These are phyloP conservation scores for Glandiceps talaboti DNA, from an alignment of 53 echinoderm and acorn worm genomes.

Conservation along the genomic window DNA sequence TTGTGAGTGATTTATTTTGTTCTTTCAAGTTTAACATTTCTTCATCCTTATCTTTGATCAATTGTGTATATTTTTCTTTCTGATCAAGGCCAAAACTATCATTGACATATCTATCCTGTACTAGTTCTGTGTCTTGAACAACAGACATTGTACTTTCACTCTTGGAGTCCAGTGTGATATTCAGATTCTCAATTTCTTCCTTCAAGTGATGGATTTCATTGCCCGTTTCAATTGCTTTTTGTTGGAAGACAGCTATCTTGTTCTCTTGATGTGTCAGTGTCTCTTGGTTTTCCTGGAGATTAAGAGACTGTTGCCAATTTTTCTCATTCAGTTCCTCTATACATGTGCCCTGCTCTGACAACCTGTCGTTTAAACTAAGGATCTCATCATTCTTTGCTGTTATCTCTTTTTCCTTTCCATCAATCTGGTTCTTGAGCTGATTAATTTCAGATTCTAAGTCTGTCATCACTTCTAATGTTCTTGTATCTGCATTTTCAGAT, in stretches of 20 bases:
- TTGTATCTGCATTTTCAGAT: conserved; percentile 30
- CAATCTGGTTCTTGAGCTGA: conserved; percentile 22
- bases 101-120: neutral
- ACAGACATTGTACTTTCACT: neutral
- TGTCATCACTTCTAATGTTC: conserved; percentile 55
- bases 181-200: neutral
- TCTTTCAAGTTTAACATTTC: conserved; percentile 61
- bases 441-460: conserved; percentile 51
- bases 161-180: neutral
- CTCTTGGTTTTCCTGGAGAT: conserved; percentile 6
- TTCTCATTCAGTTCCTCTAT: neutral
- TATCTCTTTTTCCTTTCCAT: conserved; percentile 24
- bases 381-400: neutral
- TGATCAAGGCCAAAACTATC: conserved; percentile 27
- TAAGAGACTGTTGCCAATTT: conserved; percentile 12
- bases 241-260: neutral
- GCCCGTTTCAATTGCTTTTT: neutral
- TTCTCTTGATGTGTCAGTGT: neutral
- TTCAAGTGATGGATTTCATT: neutral
- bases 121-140: neutral
- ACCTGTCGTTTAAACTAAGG: neutral
- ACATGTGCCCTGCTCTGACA: neutral
- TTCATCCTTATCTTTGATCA: conserved; percentile 61
- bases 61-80: conserved; percentile 80
- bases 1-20: conserved; percentile 38